Evolutionary conservation across 2,888 invertebrate species (phyloP), one percentile per base, ranked within the genome.

Genomic region (Hypomecis punctinalis): DNA sequence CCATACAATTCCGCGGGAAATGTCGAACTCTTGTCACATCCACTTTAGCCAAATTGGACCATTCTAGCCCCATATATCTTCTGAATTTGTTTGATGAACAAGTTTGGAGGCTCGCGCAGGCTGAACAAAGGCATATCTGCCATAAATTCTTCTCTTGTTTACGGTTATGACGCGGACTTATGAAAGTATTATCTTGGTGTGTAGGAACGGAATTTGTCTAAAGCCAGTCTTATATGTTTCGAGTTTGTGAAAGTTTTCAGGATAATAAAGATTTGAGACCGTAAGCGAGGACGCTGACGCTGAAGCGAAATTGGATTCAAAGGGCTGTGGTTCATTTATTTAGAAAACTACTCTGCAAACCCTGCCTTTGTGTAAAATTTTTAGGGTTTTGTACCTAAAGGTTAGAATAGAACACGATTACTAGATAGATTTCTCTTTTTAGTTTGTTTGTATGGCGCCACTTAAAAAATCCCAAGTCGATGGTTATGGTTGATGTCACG

Each of bases 21-120:
- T 76, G 87, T 90, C 89, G 89, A 91, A 91, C 82, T 89, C 85
- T 86, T 84, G 84, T 84, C 88, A 86, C 82, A 84, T 81, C 85
- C 87, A 91, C 90, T 91, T 90, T 89, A 83, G 84, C 84, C 81
- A 89, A 91, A 92, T 91, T 90, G 90, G 89, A 90, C 87, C 85
- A 89, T 88, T 89, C 84, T 85, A 83, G 85, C 79, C 79, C 83
- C 83, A 90, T 90, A 90, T 89, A 91, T 90, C 86, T 87, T 78
- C 80, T 81, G 83, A 89, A 88, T 90, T 89, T 88, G 88, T 89
- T 87, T 88, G 85, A 89, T 82, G 86, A 86, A 83, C 83, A 89
- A 90, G 85, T 89, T 85, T 84, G 76, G 84, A 63, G 81, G 76
- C 81, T 80, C 79, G 76, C 73, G 74, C 74, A 80, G 80, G 79